Evolutionary conservation across 2,113 vertebrate genomes (phyloP).

Genomic region (Microcebus griseorufus): DNA sequence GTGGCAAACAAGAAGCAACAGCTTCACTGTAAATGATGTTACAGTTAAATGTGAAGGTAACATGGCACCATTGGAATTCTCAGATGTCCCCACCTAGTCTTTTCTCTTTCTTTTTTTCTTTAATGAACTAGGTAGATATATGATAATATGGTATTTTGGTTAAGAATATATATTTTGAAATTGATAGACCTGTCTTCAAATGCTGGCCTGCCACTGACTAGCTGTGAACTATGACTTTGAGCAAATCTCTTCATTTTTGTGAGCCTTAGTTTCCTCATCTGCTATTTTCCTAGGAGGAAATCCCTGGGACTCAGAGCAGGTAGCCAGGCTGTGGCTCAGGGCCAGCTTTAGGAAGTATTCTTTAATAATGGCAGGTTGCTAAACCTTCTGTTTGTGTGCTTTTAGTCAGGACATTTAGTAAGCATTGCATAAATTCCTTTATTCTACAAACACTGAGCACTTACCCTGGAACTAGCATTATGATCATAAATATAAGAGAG

Average conservation of each 20-base stretch:
- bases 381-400: background rate
- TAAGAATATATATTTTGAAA: slow-evolving; percentile 11
- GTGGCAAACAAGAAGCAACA: background rate
- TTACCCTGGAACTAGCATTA: slow-evolving; percentile 7
- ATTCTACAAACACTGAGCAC: background rate
- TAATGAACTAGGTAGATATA: background rate
- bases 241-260: slow-evolving; percentile 27
- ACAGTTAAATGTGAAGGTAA: background rate
- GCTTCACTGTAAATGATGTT: background rate
- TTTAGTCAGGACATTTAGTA: background rate
- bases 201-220: background rate
- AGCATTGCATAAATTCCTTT: slow-evolving; percentile 23
- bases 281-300: background rate
- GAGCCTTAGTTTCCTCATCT: slow-evolving; percentile 39
- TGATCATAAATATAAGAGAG: background rate
- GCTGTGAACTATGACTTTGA: background rate
- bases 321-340: background rate
- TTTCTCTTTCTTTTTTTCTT: background rate
- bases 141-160: background rate
- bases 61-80: background rate
- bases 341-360: background rate
- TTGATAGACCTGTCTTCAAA: background rate
- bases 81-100: background rate
- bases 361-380: slow-evolving; percentile 9
- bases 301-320: background rate